These are phyloP conservation scores for Dryocosmus kuriphilus DNA, from an alignment of 2,888 invertebrate genomes.

Conservation along the genomic window DNA sequence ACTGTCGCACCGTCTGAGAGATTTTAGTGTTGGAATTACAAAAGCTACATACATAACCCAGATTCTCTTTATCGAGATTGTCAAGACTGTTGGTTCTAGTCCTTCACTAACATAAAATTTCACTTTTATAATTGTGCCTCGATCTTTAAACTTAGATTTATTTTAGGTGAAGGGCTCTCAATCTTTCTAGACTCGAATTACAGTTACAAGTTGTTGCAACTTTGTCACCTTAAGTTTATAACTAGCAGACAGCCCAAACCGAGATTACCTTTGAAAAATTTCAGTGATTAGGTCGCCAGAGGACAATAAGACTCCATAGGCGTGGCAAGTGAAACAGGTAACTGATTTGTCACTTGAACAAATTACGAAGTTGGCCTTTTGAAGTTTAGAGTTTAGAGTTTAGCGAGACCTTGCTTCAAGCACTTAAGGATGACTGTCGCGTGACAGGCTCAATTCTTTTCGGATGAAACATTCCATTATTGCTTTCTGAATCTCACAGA, in stretches of 20 bases:
- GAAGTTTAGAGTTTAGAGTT: background rate
- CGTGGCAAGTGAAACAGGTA: background rate
- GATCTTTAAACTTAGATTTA: background rate
- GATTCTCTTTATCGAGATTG: background rate
- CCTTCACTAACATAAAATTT: background rate
- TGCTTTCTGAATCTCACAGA: background rate
- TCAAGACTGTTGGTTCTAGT: no score
- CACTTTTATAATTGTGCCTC: background rate
- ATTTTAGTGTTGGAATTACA: background rate
- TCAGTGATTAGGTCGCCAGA: background rate
- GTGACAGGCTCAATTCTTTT: background rate
- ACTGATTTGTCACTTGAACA: background rate
- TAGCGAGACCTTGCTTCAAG: background rate
- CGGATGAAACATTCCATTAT: background rate
- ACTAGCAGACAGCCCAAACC: background rate
- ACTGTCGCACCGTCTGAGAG: background rate
- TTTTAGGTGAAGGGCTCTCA: background rate
- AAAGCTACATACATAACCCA: background rate
- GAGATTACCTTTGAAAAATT: background rate
- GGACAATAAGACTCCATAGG: background rate
- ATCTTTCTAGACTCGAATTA: background rate
- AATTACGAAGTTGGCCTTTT: background rate
- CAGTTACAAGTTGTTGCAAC: conserved; percentile 1
- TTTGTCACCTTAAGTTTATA: background rate
- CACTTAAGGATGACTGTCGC: background rate